phyloP scores from a whole-genome alignment of 2,113 vertebrate genomes.

The Artemisiospiza belli region DNA sequence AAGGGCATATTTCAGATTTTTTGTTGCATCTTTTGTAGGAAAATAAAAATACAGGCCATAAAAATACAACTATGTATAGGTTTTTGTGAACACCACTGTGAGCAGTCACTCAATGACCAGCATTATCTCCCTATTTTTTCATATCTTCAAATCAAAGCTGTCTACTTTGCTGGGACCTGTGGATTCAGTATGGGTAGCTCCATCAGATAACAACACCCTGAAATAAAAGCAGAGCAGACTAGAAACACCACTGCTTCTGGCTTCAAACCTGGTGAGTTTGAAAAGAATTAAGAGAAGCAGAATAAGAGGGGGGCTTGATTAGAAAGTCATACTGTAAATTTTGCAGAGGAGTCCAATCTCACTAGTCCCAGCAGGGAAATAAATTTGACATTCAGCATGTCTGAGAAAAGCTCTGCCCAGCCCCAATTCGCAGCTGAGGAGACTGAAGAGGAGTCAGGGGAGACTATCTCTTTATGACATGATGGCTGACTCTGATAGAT shows the following conservation, averaged over 20 bases:
- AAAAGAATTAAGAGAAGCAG: background rate
- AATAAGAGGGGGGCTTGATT: background rate
- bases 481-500: constrained; percentile 45
- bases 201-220: background rate
- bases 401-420: background rate
- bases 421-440: background rate
- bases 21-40: background rate
- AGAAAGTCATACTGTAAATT: background rate
- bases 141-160: background rate
- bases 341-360: background rate
- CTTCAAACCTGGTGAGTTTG: background rate
- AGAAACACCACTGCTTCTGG: background rate
- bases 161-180: background rate
- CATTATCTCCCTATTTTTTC: background rate
- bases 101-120: background rate
- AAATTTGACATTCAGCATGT: background rate
- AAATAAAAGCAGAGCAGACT: background rate
- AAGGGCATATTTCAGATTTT: background rate
- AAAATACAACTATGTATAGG: background rate
- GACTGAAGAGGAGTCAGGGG: constrained; percentile 9
- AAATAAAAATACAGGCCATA: background rate
- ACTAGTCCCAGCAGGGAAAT: background rate
- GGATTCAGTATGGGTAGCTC: background rate
- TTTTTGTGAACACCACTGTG: background rate
- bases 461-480: constrained; percentile 32